Evolutionary conservation across 2,888 invertebrate species (phyloP).

Genomic region (Arrhopalites spinosus): DNA sequence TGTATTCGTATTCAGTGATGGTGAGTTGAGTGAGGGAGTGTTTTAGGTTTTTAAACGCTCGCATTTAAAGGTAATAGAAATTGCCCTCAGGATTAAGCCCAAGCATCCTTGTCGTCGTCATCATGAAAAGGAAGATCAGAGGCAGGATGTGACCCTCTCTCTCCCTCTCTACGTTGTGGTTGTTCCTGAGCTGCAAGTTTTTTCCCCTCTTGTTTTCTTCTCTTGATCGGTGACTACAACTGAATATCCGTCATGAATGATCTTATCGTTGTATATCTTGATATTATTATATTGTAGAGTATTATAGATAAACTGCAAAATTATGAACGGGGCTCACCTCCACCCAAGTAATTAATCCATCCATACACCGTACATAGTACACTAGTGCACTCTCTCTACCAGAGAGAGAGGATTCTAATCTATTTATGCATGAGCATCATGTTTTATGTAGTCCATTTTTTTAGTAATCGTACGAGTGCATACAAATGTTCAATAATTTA

Average conservation of each 20-base stretch:
- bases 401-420: too few relatives aligned
- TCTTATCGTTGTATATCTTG: not conserved
- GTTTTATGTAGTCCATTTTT: too few relatives aligned
- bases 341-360: not conserved
- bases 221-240: not conserved
- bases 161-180: not conserved
- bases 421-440: too few relatives aligned
- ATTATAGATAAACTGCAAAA: not conserved
- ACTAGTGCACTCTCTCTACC: too few relatives aligned
- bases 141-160: not conserved
- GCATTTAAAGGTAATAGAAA: slow-evolving; percentile 13
- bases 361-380: too few relatives aligned
- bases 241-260: slow-evolving; percentile 4
- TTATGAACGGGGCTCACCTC: not conserved
- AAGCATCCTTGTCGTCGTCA: not conserved
- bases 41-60: not conserved
- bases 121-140: not conserved
- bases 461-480: too few relatives aligned
- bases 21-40: slow-evolving; percentile 6
- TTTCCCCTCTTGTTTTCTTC: not conserved
- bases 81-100: slow-evolving; percentile 8
- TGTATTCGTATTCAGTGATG: too few relatives aligned
- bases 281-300: too few relatives aligned
- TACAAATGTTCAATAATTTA: too few relatives aligned
- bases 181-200: slow-evolving; percentile 3